Evolutionary conservation across 2,797 vertebrate species (phyloP), one percentile per base, ranked within the genome.

Genomic region (Spea hammondii): DNA sequence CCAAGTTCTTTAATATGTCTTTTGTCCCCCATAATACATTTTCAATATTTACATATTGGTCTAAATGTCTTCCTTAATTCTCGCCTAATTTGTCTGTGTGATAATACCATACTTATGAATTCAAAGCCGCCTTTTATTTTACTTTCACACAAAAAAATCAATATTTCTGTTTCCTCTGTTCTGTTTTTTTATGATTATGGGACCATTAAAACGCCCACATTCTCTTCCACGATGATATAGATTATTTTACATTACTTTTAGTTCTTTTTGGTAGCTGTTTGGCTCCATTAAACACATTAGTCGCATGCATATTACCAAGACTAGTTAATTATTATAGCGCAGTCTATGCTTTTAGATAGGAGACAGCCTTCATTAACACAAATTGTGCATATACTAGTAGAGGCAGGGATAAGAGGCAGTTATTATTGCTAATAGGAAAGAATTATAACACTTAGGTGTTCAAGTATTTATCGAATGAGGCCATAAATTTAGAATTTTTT

Each of bases 81-180:
- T 79, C 32, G 55, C 17, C 80, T 59, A 80, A 5, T 83, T 50
- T 47, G 59, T 17, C 2, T 62, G 62, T 48, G 55, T 70, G 12
- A 4, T 54, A 32, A 12, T 67, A 84, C 83, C 83, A 44, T 68
- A 44, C 14, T 49, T 51, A 51, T 64, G 47, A 13, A 50, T 74
- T 71, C 53, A 83, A 65, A 74, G 32, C 3, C 76, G n/a, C 11
- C 4, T 3, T 64, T 83, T 82, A 83, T 84, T 77, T 3, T 76
- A 72, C 74, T 8, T 1, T 86, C 13, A 84, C 72, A 82, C 54
- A 0, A 80, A 79, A 57, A 82, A 70, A 84, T 85, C 83, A 86
- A 47, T 88, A 84, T 83, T 83, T 85, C 74, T 12, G 73, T 85
- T 85, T 85, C 65, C 53, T 85, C 51, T 83, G 74, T 84, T 83